Evolutionary conservation across 2,797 vertebrate genomes (phyloP).

Genomic region (Mormyrops attenuatus): DNA sequence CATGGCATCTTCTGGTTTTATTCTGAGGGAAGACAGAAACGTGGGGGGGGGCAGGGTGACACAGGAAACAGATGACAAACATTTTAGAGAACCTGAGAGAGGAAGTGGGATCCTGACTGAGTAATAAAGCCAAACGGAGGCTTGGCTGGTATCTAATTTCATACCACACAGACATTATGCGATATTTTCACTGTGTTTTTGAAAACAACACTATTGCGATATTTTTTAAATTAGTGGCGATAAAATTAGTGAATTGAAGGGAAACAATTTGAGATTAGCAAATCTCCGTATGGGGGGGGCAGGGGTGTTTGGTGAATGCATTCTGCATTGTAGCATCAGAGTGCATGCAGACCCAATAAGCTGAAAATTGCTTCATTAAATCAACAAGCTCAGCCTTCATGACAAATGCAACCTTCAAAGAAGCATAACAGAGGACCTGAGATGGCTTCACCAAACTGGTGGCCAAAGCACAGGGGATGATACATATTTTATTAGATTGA

Average conservation of each 20-base stretch:
- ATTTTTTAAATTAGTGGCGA: neutral
- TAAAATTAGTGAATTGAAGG: neutral
- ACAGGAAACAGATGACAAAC: neutral
- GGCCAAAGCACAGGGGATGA: neutral
- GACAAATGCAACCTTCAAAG: neutral
- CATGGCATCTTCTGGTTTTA: conserved; percentile 96
- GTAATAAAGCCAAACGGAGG: neutral
- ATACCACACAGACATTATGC: neutral
- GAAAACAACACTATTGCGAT: neutral
- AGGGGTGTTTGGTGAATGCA: neutral
- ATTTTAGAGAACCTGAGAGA: neutral
- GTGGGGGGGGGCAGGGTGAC: neutral
- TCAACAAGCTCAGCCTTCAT: neutral
- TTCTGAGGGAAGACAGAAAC: conserved; percentile 54
- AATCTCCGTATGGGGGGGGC: neutral
- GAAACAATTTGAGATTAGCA: neutral
- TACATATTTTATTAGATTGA: neutral
- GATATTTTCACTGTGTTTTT: neutral
- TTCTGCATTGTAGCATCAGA: neutral
- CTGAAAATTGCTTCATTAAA: neutral
- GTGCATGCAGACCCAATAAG: neutral
- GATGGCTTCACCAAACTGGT: neutral
- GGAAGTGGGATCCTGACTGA: neutral
- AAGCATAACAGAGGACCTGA: neutral
- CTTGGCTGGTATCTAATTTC: neutral